Base-by-base conservation (phyloP, 2,113 vertebrate species). In the Tiliqua scincoides region DNA sequence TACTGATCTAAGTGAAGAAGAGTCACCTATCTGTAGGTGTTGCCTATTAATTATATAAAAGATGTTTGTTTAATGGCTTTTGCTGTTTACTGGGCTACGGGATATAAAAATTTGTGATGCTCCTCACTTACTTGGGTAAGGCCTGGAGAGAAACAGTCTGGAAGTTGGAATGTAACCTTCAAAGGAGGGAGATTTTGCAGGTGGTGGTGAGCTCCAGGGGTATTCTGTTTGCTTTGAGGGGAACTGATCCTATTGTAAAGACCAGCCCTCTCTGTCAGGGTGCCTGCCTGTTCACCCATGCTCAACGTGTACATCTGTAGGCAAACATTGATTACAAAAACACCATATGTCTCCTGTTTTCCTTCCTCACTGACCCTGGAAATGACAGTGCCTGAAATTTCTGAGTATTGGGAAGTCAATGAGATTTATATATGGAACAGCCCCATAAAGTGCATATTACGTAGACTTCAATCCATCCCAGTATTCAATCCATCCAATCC, bases 1-100 rank as follows among this genome's bases (percentile, higher is more conserved):
- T 54, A 17, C 70, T 81, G 63, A 52, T 62, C 9, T 40, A 81
- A 65, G n/a, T 25, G 48, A 32, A 70, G 79, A 68, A 70, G 79
- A 68, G 48, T 35, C 32, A 54, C 25, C 43, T 30, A 70, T 32
- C 21, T 70, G 67, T 82, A 82, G 17, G 6, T n/a, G 35, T 82
- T 82, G n/a, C n/a, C n/a, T n/a, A n/a, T n/a, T n/a, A n/a, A n/a
- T n/a, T 70, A 30, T 32, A 68, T 82, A 82, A 61, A 61, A 61
- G 21, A 62, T 79, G 54, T 62, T 12, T 8, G 3, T 35, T n/a
- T n/a, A 57, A 82, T 37, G 48, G 20, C 14, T 37, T 82, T 71
- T 82, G 21, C 52, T 54, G 65, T 70, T 43, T 32, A 54, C 3
- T 37, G n/a, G n/a, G 6, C 67, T 37, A 54, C 54, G 57, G 3